Conservation (phyloP, 2,113 vertebrate genomes). For the Limnothrissa miodon region DNA sequence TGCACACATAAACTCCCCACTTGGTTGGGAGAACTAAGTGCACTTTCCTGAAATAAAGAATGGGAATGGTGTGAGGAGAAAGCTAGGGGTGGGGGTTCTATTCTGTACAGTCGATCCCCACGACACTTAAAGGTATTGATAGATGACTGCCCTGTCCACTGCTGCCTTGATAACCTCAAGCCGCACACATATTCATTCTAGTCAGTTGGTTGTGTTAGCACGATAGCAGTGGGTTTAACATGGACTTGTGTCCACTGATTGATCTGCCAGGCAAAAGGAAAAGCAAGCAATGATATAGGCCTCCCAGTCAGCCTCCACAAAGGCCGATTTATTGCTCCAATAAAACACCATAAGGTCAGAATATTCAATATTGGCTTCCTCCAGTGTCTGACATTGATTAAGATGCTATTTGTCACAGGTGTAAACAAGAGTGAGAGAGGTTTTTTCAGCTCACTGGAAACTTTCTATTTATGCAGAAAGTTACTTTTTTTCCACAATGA, state of each 20-base stretch:
- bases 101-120: neutral
- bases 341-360: slow-evolving; percentile 20
- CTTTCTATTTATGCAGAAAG: neutral
- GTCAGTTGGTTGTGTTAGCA: neutral
- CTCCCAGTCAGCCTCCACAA: slow-evolving; percentile 8
- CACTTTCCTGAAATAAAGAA: neutral
- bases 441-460: neutral
- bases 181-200: neutral
- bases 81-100: neutral
- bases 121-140: neutral
- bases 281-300: slow-evolving; percentile 7
- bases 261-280: neutral
- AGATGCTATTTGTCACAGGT: slow-evolving; percentile 13
- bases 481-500: neutral
- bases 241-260: neutral
- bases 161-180: neutral
- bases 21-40: neutral
- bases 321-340: slow-evolving; percentile 14
- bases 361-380: slow-evolving; percentile 17
- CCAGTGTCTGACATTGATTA: slow-evolving; percentile 12
- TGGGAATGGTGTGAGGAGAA: neutral
- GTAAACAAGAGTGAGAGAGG: slow-evolving; percentile 1
- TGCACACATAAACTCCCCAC: neutral
- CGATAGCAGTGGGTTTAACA: neutral
- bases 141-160: neutral